Base-by-base conservation (phyloP, 1,140 invertebrate species). In the Geopemphigus sp. region DNA sequence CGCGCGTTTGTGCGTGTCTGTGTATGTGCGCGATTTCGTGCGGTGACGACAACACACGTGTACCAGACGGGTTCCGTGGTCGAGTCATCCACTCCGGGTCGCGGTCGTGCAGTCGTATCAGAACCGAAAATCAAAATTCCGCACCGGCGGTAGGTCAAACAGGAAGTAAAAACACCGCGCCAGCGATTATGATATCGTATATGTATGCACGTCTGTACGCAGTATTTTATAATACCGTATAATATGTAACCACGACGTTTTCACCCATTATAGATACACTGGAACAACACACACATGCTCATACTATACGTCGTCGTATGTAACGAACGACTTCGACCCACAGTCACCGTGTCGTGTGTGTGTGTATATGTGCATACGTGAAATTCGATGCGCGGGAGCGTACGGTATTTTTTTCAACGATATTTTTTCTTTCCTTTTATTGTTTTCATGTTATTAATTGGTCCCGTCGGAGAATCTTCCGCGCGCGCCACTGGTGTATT, bases 81-180 rank as follows among this genome's bases (percentile, higher is more conserved):
- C n/a, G n/a, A n/a, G n/a, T n/a, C 59, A 15, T 29, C 15, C 1
- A 29, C 61, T 32, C 61, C 10, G 8, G 39, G 15, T 64, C 29
- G 61, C 29, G 29, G 64, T 50, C 66, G 66, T 68, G 66, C 29
- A 6, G 66, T 68, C n/a, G 66, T 68, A 68, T 68, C 66, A n/a
- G 45, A 14, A 68, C 66, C 66, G 14, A 68, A 68, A 50, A 68
- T 68, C 66, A 50, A 68, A 39, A 50, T 14, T 59, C 10, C 66
- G 22, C 66, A 39, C 63, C 19, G 39, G 39, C 45, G 66, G 64
- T 68, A 68, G 64, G 45, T 68, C 66, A 68, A 39, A 68, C 66
- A 68, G 66, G 66, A 68, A 68, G 45, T 68, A 68, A 66, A 68
- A 63, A 61, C 14, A 39, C 59, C 15, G 24, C 5, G 2, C 1